Conservation (phyloP, 53 echinoderm and acorn worm genomes). For the Pentamera pediparva region DNA sequence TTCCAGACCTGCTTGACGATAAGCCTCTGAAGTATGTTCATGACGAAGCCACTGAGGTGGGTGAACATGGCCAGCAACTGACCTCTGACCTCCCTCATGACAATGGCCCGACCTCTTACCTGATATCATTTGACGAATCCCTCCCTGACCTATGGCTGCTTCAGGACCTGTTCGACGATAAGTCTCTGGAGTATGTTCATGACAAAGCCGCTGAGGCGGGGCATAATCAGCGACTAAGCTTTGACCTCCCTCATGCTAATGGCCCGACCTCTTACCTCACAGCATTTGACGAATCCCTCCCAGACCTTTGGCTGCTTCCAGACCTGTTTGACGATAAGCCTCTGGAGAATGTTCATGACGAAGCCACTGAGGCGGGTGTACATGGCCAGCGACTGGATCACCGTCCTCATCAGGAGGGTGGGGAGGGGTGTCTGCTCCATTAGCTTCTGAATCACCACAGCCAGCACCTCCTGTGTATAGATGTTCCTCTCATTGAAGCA, state of each 20-base stretch:
- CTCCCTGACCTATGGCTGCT: constrained; percentile 88
- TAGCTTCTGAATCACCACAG: constrained; percentile 96
- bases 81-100: no score
- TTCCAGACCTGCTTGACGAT: constrained; percentile 90
- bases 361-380: constrained; percentile 92
- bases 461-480: constrained; percentile 94
- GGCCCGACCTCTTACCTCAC: constrained; percentile 58
- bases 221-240: no score
- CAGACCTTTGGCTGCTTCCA: constrained; percentile 93
- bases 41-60: constrained; percentile 77
- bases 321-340: constrained; percentile 83
- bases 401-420: constrained; percentile 88
- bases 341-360: constrained; percentile 88
- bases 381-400: constrained; percentile 95
- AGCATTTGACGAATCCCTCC: constrained; percentile 99
- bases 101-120: constrained; percentile 43
- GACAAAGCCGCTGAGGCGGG: constrained; percentile 78
- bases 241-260: no score
- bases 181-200: constrained; percentile 92
- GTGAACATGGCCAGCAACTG: constrained; percentile 93
- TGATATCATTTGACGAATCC: constrained; percentile 98
- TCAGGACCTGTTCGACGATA: constrained; percentile 89
- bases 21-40: constrained; percentile 81
- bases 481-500: constrained; percentile 98
- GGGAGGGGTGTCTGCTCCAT: constrained; percentile 89